Evolutionary conservation across 1,140 invertebrate genomes (phyloP).

Genomic region (Babylonia areolata): DNA sequence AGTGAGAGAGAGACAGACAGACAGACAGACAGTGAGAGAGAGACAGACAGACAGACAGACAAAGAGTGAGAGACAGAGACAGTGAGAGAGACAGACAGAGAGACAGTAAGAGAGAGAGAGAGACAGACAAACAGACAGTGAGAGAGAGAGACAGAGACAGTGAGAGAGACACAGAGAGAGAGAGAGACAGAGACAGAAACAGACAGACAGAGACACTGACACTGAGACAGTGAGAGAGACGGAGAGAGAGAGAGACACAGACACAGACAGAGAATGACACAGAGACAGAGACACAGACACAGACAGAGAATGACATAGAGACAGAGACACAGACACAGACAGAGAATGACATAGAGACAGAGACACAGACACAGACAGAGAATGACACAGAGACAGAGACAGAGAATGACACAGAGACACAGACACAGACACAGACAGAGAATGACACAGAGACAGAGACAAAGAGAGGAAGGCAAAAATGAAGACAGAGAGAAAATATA

Average conservation of each 20-base stretch:
- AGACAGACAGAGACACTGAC: not conserved
- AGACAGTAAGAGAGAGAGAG: not conserved
- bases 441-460: not conserved
- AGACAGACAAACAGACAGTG: not conserved
- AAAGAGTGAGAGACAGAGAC: not conserved
- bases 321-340: no score
- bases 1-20: not conserved
- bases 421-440: not conserved
- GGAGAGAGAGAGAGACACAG: not conserved
- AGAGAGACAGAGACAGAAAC: not conserved
- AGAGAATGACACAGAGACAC: not conserved
- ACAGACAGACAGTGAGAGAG: not conserved
- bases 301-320: not conserved
- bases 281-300: not conserved
- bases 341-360: no score
- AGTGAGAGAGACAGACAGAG: not conserved
- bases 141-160: not conserved
- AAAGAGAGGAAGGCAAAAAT: conserved; percentile 6
- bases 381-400: not conserved
- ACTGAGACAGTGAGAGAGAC: not conserved
- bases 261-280: not conserved
- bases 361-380: not conserved
- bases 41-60: not conserved
- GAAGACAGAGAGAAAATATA: not conserved
- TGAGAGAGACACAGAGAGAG: no score